phyloP scores from a whole-genome alignment of 2,113 vertebrate species.

The Phylloscopus trochiloides region DNA sequence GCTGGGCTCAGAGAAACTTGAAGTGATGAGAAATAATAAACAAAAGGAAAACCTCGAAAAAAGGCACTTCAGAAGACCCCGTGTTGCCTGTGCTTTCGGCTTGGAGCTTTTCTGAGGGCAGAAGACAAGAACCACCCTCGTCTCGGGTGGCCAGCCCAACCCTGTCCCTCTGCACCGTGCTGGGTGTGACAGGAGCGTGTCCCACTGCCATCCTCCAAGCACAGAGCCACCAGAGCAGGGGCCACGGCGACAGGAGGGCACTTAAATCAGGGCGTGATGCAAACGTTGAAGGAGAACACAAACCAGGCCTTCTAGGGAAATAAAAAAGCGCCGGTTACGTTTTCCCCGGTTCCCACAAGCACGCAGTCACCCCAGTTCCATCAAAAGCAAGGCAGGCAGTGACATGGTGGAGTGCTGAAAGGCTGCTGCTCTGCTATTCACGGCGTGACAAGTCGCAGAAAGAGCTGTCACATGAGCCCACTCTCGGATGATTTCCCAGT shows the following conservation, averaged over 20 bases:
- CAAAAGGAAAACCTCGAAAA: too few relatives aligned
- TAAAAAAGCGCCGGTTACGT: background rate
- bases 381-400: background rate
- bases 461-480: slow-evolving; percentile 43
- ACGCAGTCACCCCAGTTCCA: background rate
- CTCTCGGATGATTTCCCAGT: background rate
- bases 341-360: background rate
- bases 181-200: background rate
- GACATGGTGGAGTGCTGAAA: slow-evolving; percentile 43
- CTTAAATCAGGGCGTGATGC: background rate
- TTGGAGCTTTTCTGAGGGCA: too few relatives aligned
- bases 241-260: background rate
- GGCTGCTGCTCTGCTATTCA: slow-evolving; percentile 42
- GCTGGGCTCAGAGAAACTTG: too few relatives aligned
- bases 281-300: background rate
- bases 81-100: too few relatives aligned
- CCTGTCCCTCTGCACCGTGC: background rate
- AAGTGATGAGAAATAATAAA: too few relatives aligned
- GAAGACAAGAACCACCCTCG: too few relatives aligned
- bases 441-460: background rate
- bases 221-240: background rate
- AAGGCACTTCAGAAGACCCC: too few relatives aligned
- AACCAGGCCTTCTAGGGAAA: background rate
- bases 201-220: background rate
- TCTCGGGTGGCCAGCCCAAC: too few relatives aligned